Percentiles rank a stretch among this genome's conserved stretches.
Evolutionary conservation across 1,140 invertebrate genomes (phyloP).

Genomic region (Penaeus japonicus): DNA sequence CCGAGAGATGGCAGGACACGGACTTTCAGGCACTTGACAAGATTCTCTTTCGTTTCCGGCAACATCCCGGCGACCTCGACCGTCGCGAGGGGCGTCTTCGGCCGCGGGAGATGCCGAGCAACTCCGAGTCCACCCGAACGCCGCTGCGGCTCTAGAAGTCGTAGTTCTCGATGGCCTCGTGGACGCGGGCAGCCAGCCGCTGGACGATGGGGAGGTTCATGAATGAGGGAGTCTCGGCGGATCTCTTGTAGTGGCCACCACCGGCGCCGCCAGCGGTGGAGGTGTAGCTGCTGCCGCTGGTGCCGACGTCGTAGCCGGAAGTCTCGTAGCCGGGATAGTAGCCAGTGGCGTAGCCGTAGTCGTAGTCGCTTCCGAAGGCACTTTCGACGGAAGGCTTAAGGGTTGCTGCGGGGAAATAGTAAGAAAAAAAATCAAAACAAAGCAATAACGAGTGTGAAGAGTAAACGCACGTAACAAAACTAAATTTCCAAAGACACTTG

Average conservation of each 20-base stretch:
- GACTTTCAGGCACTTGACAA: too few species aligned
- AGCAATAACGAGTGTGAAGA: too few species aligned
- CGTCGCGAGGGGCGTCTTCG: too few species aligned
- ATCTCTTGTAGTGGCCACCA: constrained; percentile 28
- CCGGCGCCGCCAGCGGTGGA: background rate
- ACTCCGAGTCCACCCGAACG: too few species aligned
- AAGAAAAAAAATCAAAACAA: too few species aligned
- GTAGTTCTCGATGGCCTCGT: constrained; percentile 37
- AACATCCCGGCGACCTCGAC: too few species aligned
- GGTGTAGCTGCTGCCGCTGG: constrained; percentile 12
- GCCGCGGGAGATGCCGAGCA: too few species aligned
- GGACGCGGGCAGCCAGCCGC: constrained; percentile 11
- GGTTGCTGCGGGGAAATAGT: background rate
- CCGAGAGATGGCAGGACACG: too few species aligned
- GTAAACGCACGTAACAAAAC: too few species aligned
- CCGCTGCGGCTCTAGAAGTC: background rate
- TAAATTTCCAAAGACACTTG: too few species aligned
- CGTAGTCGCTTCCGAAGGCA: background rate
- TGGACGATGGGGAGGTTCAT: constrained; percentile 38
- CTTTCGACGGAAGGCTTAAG: background rate
- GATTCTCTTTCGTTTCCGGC: too few species aligned
- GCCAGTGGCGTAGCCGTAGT: constrained; percentile 16
- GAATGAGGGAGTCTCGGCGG: constrained; percentile 16
- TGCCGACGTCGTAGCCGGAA: background rate
- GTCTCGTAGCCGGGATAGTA: too few species aligned